phyloP scores from a whole-genome alignment of 2,888 invertebrate genomes.

The Lycophotia porphyrea region DNA sequence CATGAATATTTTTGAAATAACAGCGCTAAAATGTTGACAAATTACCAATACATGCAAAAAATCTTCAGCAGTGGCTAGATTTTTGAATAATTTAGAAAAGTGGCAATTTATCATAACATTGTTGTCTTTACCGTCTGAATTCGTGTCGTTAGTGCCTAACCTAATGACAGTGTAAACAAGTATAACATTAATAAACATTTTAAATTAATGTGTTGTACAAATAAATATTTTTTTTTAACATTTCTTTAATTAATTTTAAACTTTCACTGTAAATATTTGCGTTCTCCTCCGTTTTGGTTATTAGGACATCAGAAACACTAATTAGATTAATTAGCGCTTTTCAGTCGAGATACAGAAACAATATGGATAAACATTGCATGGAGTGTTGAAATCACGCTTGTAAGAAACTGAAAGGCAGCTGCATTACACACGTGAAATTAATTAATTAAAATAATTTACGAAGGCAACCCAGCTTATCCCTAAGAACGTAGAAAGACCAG shows the following conservation, averaged over 20 bases:
- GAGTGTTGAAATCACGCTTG: conserved; percentile 5
- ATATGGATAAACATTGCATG: conserved; percentile 4
- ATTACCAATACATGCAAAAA: neutral
- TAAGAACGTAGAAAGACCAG: neutral
- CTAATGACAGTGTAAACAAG: too few species aligned
- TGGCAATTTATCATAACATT: neutral
- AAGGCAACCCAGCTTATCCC: neutral
- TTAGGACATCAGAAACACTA: conserved; percentile 45
- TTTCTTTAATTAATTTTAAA: conserved; percentile 15
- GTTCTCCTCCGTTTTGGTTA: conserved; percentile 36
- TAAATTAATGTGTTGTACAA: neutral
- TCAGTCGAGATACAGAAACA: conserved; percentile 20
- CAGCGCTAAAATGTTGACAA: neutral
- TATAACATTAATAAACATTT: neutral
- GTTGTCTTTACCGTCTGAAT: too few species aligned
- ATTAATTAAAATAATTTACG: neutral
- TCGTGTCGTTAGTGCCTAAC: too few species aligned
- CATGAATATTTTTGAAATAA: neutral
- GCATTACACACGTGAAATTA: neutral
- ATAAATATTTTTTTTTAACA: neutral
- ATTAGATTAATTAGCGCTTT: conserved; percentile 53
- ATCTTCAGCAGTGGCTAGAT: neutral
- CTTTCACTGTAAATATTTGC: conserved; percentile 54
- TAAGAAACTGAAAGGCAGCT: neutral
- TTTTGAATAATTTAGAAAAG: neutral